phyloP scores from a whole-genome alignment of 2,888 invertebrate species.

The Conops quadrifasciatus region DNA sequence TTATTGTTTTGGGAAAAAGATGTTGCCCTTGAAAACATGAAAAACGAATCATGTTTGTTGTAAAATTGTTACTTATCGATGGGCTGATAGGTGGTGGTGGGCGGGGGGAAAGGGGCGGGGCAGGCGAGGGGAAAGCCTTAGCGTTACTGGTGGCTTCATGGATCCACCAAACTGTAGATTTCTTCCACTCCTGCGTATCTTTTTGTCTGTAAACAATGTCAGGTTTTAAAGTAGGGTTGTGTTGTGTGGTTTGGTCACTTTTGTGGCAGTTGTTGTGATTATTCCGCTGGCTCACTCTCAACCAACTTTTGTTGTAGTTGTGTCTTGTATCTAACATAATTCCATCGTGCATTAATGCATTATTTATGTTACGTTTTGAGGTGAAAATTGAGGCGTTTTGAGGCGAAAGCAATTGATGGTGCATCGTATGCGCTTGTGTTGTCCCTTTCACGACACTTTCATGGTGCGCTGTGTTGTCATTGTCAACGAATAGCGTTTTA shows the following conservation, averaged over 20 bases:
- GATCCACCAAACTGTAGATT: too few species aligned
- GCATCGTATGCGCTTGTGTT: too few species aligned
- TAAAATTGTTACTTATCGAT: background rate
- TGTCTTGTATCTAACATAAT: constrained; percentile 38
- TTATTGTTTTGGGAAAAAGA: constrained; percentile 20
- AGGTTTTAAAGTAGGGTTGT: too few species aligned
- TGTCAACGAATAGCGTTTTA: constrained; percentile 11
- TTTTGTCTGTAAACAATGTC: too few species aligned
- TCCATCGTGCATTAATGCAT: constrained; percentile 41
- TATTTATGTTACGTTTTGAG: constrained; percentile 41
- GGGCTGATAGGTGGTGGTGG: too few species aligned
- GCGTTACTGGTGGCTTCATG: too few species aligned
- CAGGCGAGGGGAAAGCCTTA: too few species aligned
- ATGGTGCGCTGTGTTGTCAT: constrained; percentile 19
- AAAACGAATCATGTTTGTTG: constrained; percentile 28
- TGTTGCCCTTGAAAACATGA: constrained; percentile 28
- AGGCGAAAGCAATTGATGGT: too few species aligned
- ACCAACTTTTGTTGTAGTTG: constrained; percentile 35
- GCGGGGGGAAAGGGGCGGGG: too few species aligned
- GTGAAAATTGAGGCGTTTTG: constrained; percentile 22
- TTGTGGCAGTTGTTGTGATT: constrained; percentile 14
- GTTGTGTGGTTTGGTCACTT: background rate
- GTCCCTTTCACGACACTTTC: background rate
- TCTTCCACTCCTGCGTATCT: too few species aligned
- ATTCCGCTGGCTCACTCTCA: background rate